Evolutionary conservation across 1,140 invertebrate species (phyloP).

Genomic region (Drosophila pruinosa): DNA sequence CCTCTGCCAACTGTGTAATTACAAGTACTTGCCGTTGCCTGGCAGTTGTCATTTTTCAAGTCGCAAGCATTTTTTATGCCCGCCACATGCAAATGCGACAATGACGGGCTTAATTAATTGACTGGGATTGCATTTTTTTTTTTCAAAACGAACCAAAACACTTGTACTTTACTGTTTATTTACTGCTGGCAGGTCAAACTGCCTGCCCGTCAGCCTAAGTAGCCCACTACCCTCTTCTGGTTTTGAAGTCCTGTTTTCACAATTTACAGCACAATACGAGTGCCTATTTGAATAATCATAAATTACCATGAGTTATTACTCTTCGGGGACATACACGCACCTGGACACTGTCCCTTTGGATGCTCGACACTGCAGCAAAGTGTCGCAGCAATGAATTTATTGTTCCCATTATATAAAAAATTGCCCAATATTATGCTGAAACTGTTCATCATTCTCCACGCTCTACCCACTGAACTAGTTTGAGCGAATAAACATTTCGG

Average conservation of each 20-base stretch:
- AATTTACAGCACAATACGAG: slow-evolving; percentile 22
- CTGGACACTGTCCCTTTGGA: slow-evolving; percentile 6
- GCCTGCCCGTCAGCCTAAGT: slow-evolving; percentile 68
- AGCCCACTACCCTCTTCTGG: slow-evolving; percentile 18
- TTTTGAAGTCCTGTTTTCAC: background rate
- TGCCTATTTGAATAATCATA: slow-evolving; percentile 72
- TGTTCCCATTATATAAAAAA: slow-evolving; percentile 38
- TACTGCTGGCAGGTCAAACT: slow-evolving; percentile 52
- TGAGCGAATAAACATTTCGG: too few species aligned
- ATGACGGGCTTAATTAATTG: slow-evolving; percentile 74
- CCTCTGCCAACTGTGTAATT: slow-evolving; percentile 43
- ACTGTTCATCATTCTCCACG: slow-evolving; percentile 25
- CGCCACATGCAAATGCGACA: slow-evolving; percentile 69
- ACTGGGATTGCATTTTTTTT: slow-evolving; percentile 49
- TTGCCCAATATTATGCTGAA: background rate
- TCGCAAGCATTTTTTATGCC: slow-evolving; percentile 55
- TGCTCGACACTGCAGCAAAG: slow-evolving; percentile 43
- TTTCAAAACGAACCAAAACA: slow-evolving; percentile 39
- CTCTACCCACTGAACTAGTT: too few species aligned
- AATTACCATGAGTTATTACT: slow-evolving; percentile 68
- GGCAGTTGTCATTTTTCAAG: slow-evolving; percentile 76
- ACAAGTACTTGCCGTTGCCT: slow-evolving; percentile 45
- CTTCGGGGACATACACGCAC: slow-evolving; percentile 31
- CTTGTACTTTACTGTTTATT: slow-evolving; percentile 43
- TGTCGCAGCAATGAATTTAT: slow-evolving; percentile 64